Evolutionary conservation across 2,888 invertebrate genomes (phyloP).

Genomic region (Sericinus montela): DNA sequence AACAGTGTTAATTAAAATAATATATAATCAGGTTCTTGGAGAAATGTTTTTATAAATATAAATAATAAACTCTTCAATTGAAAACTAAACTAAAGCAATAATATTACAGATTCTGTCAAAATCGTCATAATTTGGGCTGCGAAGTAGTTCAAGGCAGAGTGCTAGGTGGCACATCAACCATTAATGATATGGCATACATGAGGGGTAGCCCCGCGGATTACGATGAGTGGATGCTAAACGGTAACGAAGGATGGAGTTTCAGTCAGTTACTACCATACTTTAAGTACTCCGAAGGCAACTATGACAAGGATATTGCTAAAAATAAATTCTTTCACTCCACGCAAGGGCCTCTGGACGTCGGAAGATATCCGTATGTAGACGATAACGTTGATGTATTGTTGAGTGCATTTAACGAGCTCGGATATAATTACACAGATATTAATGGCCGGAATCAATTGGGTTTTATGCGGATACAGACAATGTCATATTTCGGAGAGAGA

Average conservation of each 20-base stretch:
- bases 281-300: constrained; percentile 72
- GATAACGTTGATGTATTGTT: constrained; percentile 65
- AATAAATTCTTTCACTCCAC: constrained; percentile 66
- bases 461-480: constrained; percentile 68
- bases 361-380: constrained; percentile 63
- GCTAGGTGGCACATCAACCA: constrained; percentile 63
- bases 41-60: too few relatives aligned
- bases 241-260: constrained; percentile 67
- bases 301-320: constrained; percentile 65
- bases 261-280: constrained; percentile 62
- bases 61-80: too few relatives aligned
- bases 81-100: neutral
- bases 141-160: constrained; percentile 66
- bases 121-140: constrained; percentile 51
- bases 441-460: constrained; percentile 67
- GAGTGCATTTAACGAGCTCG: constrained; percentile 64
- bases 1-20: too few relatives aligned
- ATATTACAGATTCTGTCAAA: constrained; percentile 62
- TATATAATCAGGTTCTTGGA: too few relatives aligned
- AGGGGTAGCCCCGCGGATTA: constrained; percentile 69
- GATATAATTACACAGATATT: constrained; percentile 67
- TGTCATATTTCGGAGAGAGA: constrained; percentile 67
- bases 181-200: constrained; percentile 71
- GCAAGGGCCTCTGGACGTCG: constrained; percentile 67
- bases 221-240: constrained; percentile 65